Base-by-base conservation (phyloP, 2,888 invertebrate species). In the Coecobrya sp. region DNA sequence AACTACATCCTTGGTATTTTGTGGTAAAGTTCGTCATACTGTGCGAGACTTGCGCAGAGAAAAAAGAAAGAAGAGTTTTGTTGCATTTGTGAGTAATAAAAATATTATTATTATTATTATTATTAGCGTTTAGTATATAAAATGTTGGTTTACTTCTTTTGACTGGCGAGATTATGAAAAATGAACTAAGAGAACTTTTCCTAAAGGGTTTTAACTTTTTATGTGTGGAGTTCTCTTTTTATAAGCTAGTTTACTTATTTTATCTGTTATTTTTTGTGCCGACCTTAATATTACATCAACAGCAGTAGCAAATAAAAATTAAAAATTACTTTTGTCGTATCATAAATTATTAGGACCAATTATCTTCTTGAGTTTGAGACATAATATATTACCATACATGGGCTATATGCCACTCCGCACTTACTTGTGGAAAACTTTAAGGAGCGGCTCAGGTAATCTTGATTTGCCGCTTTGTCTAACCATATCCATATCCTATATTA, bases 361-460 rank as follows among this genome's bases (percentile, higher is more conserved):
- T n/a, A n/a, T n/a, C n/a, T n/a, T n/a, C n/a, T n/a, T n/a, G n/a
- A n/a, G n/a, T n/a, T n/a, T n/a, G n/a, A n/a, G n/a, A n/a, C n/a
- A n/a, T n/a, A n/a, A n/a, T n/a, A n/a, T n/a, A n/a, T n/a, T n/a
- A n/a, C n/a, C n/a, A n/a, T n/a, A n/a, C n/a, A 49, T 49, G 49
- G 13, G 10, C 11, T 13, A 49, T 49, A 3, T 49, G 49, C 11
- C 10, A 59, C 11, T 52, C 52, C 19, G 25, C 62, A 62, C n/a
- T n/a, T n/a, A n/a, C n/a, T n/a, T n/a, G n/a, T 19, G 10, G 10
- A 25, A 22, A 62, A 62, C 59, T 62, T 84, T 30, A 22, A 42
- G 84, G 84, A 84, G 62, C 65, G 84, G 84, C 45, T 42, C 27
- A 82, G 55, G 30, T 59, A 82, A 73, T 73, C 45, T 22, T 73